Percentiles rank a stretch among this genome's conserved stretches.
Conservation (phyloP, 1,140 invertebrate species). For the Drosophila bocqueti region DNA sequence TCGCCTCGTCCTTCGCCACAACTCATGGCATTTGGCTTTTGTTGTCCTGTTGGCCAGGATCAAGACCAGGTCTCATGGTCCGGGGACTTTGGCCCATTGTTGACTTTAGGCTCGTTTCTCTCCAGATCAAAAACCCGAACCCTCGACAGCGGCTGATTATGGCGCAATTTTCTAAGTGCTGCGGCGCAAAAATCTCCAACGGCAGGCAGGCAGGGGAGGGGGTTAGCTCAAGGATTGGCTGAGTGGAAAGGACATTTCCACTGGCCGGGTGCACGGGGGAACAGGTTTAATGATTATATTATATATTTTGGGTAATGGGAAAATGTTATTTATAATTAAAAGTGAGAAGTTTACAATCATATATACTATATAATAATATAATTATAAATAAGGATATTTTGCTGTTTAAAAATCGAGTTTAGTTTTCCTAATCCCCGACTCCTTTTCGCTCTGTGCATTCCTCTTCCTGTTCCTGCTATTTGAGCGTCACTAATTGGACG, state of each 20-base stretch:
- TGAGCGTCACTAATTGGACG: constrained; percentile 78
- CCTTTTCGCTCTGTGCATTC: constrained; percentile 4
- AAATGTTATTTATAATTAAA: background rate
- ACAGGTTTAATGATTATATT: background rate
- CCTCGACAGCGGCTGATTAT: constrained; percentile 68
- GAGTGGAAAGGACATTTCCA: constrained; percentile 18
- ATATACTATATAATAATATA: too few relatives aligned
- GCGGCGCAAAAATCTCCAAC: constrained; percentile 54
- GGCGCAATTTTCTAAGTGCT: constrained; percentile 80
- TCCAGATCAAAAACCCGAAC: constrained; percentile 7
- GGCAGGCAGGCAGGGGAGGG: background rate
- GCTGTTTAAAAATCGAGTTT: too few relatives aligned
- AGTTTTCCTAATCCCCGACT: too few relatives aligned
- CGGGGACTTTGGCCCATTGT: constrained; percentile 51
- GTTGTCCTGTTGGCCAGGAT: constrained; percentile 44
- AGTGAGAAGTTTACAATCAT: background rate
- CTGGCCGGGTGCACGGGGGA: constrained; percentile 6
- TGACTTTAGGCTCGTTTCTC: constrained; percentile 58
- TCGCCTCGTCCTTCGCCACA: background rate
- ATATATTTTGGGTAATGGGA: too few relatives aligned
- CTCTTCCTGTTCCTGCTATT: constrained; percentile 52
- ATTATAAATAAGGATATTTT: too few relatives aligned
- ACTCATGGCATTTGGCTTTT: constrained; percentile 52
- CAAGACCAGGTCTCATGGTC: constrained; percentile 27
- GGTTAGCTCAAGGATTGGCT: constrained; percentile 4